A percentile compares a stretch with the other conserved stretches of the same genome.
Conservation (phyloP, 1,140 invertebrate species). For the Papilio xuthus region DNA sequence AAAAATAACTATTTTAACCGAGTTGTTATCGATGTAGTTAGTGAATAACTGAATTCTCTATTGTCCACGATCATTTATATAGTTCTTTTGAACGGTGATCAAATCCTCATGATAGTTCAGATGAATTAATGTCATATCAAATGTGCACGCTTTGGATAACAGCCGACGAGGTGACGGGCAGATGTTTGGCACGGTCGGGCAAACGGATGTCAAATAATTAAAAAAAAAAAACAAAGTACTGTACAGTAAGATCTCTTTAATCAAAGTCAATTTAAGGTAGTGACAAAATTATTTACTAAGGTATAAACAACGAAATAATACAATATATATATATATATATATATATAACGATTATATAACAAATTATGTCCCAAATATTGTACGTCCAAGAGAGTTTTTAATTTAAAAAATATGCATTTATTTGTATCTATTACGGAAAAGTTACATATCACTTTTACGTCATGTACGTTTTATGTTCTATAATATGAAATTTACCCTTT, state of each 20-base stretch:
- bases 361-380: neutral
- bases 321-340: neutral
- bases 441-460: too few relatives aligned
- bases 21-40: conserved; percentile 79
- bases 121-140: conserved; percentile 74
- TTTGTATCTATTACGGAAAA: too few relatives aligned
- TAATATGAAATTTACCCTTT: too few relatives aligned
- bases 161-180: neutral
- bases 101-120: conserved; percentile 74
- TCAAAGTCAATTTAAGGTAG: neutral
- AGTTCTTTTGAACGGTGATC: conserved; percentile 79
- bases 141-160: conserved; percentile 60
- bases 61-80: conserved; percentile 77
- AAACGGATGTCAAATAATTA: neutral
- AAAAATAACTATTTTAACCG: conserved; percentile 77
- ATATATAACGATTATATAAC: neutral
- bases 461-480: too few relatives aligned
- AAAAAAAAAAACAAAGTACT: neutral
- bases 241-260: neutral
- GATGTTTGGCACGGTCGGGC: neutral
- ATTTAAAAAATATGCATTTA: too few relatives aligned
- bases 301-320: neutral
- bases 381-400: too few relatives aligned
- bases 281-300: conserved; percentile 1
- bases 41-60: conserved; percentile 78